These are phyloP conservation scores for Indicator maculatus DNA, from an alignment of 2,113 vertebrate genomes.

Conservation along the genomic window DNA sequence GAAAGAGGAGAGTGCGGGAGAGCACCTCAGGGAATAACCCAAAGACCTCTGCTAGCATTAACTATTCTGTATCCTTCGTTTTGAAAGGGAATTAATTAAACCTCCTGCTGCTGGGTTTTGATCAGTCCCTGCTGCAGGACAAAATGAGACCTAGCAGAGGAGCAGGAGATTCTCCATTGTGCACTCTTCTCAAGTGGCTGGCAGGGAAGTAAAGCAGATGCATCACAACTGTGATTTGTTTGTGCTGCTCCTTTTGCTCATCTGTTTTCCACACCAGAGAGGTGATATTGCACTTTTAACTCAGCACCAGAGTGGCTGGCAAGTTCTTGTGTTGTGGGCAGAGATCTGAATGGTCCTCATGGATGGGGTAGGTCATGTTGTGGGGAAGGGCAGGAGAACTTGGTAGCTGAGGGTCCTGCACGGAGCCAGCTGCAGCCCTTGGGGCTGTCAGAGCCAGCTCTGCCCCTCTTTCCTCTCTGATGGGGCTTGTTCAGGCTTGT, in stretches of 20 bases:
- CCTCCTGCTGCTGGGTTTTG: background rate
- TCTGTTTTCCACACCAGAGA: background rate
- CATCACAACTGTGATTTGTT: background rate
- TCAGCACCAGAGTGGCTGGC: accelerated
- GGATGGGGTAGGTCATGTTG: accelerated
- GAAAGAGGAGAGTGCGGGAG: background rate
- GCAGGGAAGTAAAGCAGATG: background rate
- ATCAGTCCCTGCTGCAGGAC: background rate
- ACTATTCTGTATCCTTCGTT: background rate
- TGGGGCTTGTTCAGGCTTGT: accelerated
- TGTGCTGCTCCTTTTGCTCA: background rate
- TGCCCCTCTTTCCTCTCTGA: background rate
- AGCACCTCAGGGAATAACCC: background rate
- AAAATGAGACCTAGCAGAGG: background rate
- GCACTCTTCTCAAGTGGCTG: background rate
- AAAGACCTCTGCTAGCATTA: conserved; percentile 3
- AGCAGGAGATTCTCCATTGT: background rate
- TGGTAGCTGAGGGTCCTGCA: background rate
- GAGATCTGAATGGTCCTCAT: accelerated
- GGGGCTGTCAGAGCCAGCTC: background rate
- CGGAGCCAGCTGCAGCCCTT: background rate
- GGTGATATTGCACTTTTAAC: background rate
- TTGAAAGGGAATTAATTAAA: conserved; percentile 40
- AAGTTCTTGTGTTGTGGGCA: accelerated
- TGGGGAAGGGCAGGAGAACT: background rate